A percentile compares a stretch with the other conserved stretches of the same genome.
Conservation (phyloP, 2,888 invertebrate species). For the Digitonthophagus gazella region DNA sequence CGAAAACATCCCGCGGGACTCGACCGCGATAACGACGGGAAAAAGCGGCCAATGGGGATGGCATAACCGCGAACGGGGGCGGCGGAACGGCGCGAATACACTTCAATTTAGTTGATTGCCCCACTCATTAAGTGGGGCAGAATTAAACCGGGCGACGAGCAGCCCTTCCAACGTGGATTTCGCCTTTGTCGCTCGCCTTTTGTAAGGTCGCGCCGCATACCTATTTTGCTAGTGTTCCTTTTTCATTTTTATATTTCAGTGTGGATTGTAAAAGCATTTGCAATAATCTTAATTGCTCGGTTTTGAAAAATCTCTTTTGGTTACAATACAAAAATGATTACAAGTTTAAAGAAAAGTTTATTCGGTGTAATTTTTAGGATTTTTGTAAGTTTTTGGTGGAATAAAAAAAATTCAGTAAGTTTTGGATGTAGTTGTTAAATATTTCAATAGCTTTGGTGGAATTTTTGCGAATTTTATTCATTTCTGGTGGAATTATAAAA, state of each 20-base stretch:
- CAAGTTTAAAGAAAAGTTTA: too few species aligned
- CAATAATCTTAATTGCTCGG: not conserved
- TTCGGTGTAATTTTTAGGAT: too few species aligned
- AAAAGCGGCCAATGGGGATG: not conserved
- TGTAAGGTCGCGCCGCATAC: not conserved
- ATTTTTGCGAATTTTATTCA: too few species aligned
- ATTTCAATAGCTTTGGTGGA: too few species aligned
- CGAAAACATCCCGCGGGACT: not conserved
- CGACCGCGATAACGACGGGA: not conserved
- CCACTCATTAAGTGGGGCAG: not conserved
- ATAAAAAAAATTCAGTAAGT: too few species aligned
- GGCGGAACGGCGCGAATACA: not conserved
- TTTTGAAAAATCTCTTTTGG: not conserved
- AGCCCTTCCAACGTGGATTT: not conserved
- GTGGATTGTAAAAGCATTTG: too few species aligned
- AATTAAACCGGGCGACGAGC: not conserved
- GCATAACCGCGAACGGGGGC: too few species aligned
- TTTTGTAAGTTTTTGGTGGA: too few species aligned
- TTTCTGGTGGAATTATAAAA: too few species aligned
- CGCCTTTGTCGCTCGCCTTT: not conserved
- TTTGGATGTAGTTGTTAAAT: too few species aligned
- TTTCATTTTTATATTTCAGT: not conserved
- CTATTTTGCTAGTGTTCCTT: not conserved
- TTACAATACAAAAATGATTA: too few species aligned
- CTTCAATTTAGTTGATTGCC: not conserved